Evolutionary conservation across 2,113 vertebrate genomes (phyloP).

Genomic region (Pseudopipra pipra): DNA sequence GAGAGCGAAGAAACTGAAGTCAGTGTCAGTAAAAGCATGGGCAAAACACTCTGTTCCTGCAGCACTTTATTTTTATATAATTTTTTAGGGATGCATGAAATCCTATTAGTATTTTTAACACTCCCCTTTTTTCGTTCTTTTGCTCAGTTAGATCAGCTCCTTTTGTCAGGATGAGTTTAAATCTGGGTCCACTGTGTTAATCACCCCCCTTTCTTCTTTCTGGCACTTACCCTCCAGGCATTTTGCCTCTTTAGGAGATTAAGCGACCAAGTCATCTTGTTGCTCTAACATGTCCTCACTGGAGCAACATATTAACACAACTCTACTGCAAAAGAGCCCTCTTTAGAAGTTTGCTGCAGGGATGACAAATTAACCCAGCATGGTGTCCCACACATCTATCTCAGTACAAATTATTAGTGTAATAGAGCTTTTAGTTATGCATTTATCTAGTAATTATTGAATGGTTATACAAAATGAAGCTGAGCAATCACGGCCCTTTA

Average conservation of each 20-base stretch:
- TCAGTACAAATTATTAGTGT: slow-evolving; percentile 80
- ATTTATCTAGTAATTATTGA: slow-evolving; percentile 84
- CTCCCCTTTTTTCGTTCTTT: slow-evolving; percentile 2
- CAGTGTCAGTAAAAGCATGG: background rate
- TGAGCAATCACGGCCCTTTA: slow-evolving; percentile 75
- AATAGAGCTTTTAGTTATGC: slow-evolving; percentile 84
- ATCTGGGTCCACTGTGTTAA: slow-evolving; percentile 61
- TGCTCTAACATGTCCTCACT: slow-evolving; percentile 69
- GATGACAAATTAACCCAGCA: slow-evolving; percentile 82
- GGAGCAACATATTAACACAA: slow-evolving; percentile 68
- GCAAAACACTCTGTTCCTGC: slow-evolving; percentile 11
- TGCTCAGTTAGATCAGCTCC: slow-evolving; percentile 37
- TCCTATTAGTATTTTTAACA: slow-evolving; percentile 58
- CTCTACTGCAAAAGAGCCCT: slow-evolving; percentile 64
- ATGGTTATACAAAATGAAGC: slow-evolving; percentile 72
- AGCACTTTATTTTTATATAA: slow-evolving; percentile 46
- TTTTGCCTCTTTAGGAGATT: slow-evolving; percentile 75
- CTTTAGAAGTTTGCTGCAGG: slow-evolving; percentile 75
- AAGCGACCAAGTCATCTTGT: slow-evolving; percentile 65
- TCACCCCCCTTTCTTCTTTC: slow-evolving; percentile 63
- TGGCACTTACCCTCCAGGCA: slow-evolving; percentile 56
- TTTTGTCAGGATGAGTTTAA: slow-evolving; percentile 63
- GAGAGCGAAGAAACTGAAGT: background rate
- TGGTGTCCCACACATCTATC: slow-evolving; percentile 79
- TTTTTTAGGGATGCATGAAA: slow-evolving; percentile 66